These are phyloP conservation scores for Pentamera pediparva DNA, from an alignment of 53 echinoderm and acorn worm species.

Conservation along the genomic window DNA sequence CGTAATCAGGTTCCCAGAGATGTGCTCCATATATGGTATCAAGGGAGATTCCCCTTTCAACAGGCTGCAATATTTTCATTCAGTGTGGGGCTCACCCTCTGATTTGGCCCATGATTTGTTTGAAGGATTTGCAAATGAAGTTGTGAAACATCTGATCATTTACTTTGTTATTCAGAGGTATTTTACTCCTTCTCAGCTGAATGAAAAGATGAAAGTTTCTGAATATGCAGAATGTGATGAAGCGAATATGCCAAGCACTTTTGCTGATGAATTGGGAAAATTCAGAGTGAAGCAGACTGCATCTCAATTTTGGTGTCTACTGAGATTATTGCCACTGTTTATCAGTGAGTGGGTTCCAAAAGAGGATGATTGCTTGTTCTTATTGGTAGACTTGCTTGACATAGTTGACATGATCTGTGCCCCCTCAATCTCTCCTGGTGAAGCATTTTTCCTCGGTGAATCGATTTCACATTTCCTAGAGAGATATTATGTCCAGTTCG, in stretches of 20 bases:
- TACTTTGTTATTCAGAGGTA: constrained; percentile 36
- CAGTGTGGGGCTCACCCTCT: constrained; percentile 36
- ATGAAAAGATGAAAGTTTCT: neutral
- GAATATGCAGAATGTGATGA: constrained; percentile 36
- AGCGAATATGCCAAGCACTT: constrained; percentile 37
- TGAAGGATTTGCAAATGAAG: constrained; percentile 48
- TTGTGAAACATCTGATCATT: constrained; percentile 11
- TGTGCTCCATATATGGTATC: constrained; percentile 33
- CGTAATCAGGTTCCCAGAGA: neutral
- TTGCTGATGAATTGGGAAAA: constrained; percentile 26
- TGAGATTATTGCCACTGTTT: constrained; percentile 43
- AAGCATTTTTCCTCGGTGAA: constrained; percentile 15
- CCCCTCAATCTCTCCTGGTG: constrained; percentile 26
- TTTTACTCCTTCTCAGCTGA: constrained; percentile 41
- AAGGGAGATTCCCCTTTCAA: constrained; percentile 38
- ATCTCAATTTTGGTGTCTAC: constrained; percentile 47
- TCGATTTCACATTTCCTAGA: constrained; percentile 10
- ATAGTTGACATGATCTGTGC: constrained; percentile 43
- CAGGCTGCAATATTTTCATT: constrained; percentile 33
- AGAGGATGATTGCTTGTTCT: constrained; percentile 28
- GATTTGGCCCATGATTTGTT: constrained; percentile 55
- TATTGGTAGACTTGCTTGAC: constrained; percentile 42
- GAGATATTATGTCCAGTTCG: neutral
- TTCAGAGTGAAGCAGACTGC: constrained; percentile 52
- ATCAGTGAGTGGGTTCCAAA: constrained; percentile 47